phyloP scores from a whole-genome alignment of 1,140 invertebrate species.

The Sesamia nonagrioides region DNA sequence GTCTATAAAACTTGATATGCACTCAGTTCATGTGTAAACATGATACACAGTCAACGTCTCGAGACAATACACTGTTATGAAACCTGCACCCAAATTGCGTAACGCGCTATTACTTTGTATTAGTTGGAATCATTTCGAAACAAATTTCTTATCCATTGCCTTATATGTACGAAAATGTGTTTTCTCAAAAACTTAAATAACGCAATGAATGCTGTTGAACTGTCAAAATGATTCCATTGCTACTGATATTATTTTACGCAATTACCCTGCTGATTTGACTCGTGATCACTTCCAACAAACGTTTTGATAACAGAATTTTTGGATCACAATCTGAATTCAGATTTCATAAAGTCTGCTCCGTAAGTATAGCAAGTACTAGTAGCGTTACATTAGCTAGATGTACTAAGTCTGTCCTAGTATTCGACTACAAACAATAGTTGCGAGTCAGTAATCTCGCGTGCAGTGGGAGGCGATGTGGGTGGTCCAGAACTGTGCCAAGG shows the following conservation, averaged over 20 bases:
- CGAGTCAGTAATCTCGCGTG: constrained; percentile 36
- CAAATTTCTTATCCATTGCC: no score
- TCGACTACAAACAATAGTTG: constrained; percentile 48
- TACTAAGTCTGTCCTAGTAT: constrained; percentile 32
- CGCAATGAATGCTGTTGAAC: no score
- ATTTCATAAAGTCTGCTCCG: constrained; percentile 6
- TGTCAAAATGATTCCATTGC: no score
- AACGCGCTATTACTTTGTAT: no score
- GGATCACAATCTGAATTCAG: neutral
- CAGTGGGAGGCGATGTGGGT: constrained; percentile 66
- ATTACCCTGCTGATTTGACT: no score
- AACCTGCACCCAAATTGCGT: neutral
- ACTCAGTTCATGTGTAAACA: neutral
- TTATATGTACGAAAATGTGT: no score
- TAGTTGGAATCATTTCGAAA: no score
- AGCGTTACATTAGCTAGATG: neutral
- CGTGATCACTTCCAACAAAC: neutral
- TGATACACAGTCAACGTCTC: neutral
- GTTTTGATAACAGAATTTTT: neutral
- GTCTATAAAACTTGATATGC: constrained; percentile 15
- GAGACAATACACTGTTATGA: constrained; percentile 33
- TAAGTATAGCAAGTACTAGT: constrained; percentile 15
- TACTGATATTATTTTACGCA: no score
- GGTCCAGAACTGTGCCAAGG: constrained; percentile 71
- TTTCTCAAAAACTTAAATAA: no score